Evolutionary conservation across 2,797 vertebrate genomes (phyloP).

Genomic region (Allobates femoralis): DNA sequence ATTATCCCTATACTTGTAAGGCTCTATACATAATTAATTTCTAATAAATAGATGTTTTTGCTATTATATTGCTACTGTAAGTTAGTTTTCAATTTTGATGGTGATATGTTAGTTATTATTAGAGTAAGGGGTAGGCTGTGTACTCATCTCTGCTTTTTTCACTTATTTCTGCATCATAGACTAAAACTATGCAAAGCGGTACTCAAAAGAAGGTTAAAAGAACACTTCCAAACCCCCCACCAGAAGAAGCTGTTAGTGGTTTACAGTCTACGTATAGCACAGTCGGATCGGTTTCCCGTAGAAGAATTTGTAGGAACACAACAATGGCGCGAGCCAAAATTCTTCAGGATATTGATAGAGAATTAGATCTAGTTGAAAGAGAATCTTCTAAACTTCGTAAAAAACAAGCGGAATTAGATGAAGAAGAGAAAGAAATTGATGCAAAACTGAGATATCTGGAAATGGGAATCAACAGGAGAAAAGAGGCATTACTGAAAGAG

Average conservation of each 20-base stretch:
- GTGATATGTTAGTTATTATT: no score
- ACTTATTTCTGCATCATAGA: conserved; percentile 74
- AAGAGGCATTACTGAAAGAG: conserved; percentile 95
- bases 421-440: conserved; percentile 99
- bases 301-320: conserved; percentile 92
- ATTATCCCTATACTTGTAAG: no score
- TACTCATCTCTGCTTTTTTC: background rate
- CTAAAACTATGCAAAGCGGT: conserved; percentile 83
- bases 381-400: conserved; percentile 98
- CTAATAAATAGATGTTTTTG: background rate
- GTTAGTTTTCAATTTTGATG: no score
- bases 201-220: conserved; percentile 97
- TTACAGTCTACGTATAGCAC: conserved; percentile 84
- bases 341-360: conserved; percentile 98
- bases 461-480: conserved; percentile 98
- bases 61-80: no score
- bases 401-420: conserved; percentile 98
- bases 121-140: background rate
- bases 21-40: no score
- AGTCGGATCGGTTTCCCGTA: conserved; percentile 85
- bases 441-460: conserved; percentile 97
- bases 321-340: conserved; percentile 99
- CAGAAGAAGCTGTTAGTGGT: conserved; percentile 85
- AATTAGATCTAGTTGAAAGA: conserved; percentile 95
- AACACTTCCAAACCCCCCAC: conserved; percentile 95